Percentiles rank a stretch among this genome's conserved stretches.
Conservation (phyloP, 2,888 invertebrate species). For the Coleophora deauratella region DNA sequence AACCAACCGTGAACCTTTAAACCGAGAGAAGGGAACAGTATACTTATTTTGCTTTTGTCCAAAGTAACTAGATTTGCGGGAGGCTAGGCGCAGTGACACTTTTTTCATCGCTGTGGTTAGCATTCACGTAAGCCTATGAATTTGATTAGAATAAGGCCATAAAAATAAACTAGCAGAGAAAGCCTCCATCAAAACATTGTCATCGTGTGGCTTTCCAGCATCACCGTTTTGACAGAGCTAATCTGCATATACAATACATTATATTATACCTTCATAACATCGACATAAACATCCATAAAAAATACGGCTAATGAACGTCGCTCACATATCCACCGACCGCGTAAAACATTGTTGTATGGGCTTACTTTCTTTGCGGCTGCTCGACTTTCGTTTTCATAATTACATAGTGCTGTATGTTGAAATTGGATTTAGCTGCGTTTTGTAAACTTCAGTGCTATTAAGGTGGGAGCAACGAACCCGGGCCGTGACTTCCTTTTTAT, state of each 20-base stretch:
- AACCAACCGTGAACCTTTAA: too few relatives aligned
- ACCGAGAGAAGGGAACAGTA: too few relatives aligned
- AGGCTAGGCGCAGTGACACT: too few relatives aligned
- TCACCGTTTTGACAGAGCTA: background rate
- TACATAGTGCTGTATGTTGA: background rate
- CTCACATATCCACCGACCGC: conserved; percentile 18
- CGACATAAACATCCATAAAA: conserved; percentile 27
- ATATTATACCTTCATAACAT: conserved; percentile 14
- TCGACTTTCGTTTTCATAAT: conserved; percentile 46
- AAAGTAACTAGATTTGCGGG: too few relatives aligned
- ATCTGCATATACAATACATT: conserved; percentile 12
- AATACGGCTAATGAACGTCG: conserved; percentile 31
- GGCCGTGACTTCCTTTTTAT: conserved; percentile 70
- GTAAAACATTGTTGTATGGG: conserved; percentile 14
- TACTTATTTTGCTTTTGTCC: too few relatives aligned
- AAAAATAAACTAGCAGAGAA: conserved; percentile 2
- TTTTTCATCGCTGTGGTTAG: too few relatives aligned
- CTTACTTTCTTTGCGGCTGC: conserved; percentile 30
- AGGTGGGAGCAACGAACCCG: conserved; percentile 44
- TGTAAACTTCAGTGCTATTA: background rate
- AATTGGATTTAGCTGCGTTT: background rate
- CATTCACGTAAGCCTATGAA: background rate
- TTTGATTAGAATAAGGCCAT: background rate
- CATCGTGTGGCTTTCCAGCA: conserved; percentile 9
- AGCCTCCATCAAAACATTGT: background rate